Evolutionary conservation across 2,113 vertebrate genomes (phyloP).

Genomic region (Loxodonta africana): DNA sequence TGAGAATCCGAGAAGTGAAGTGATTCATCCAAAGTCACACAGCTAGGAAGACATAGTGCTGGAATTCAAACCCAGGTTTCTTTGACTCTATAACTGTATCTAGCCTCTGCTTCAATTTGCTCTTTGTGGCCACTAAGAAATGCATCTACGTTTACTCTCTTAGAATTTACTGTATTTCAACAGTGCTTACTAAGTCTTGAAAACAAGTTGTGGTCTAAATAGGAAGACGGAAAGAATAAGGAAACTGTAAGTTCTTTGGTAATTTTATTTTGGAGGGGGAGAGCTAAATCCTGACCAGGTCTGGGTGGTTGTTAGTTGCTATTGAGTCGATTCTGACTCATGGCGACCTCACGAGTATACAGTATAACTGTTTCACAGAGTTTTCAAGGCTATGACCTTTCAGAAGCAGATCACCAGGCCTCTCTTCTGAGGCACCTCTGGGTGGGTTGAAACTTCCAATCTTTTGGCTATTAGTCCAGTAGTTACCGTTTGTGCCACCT

Average conservation of each 20-base stretch:
- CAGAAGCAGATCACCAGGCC: not conserved
- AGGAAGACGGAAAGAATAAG: not conserved
- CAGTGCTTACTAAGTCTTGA: not conserved
- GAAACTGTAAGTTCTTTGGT: not conserved
- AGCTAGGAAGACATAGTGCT: not conserved
- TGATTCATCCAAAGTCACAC: not conserved
- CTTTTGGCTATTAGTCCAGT: not conserved
- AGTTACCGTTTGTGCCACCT: not conserved
- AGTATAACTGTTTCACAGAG: not conserved
- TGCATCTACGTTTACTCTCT: not conserved
- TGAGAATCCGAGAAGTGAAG: not conserved
- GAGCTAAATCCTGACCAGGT: not conserved
- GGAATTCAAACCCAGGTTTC: not conserved
- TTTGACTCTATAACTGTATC: not conserved
- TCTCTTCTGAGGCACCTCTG: not conserved
- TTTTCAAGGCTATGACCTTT: not conserved
- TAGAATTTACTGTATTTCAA: not conserved
- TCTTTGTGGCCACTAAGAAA: not conserved
- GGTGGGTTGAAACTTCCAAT: not conserved
- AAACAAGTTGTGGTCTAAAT: not conserved
- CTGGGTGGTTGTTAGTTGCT: not conserved
- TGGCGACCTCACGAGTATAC: not conserved
- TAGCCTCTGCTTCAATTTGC: not conserved
- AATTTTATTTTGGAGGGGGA: not conserved
- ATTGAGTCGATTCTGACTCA: not conserved